phyloP scores from a whole-genome alignment of 2,888 invertebrate species.

The Neocrepidodera transversa region DNA sequence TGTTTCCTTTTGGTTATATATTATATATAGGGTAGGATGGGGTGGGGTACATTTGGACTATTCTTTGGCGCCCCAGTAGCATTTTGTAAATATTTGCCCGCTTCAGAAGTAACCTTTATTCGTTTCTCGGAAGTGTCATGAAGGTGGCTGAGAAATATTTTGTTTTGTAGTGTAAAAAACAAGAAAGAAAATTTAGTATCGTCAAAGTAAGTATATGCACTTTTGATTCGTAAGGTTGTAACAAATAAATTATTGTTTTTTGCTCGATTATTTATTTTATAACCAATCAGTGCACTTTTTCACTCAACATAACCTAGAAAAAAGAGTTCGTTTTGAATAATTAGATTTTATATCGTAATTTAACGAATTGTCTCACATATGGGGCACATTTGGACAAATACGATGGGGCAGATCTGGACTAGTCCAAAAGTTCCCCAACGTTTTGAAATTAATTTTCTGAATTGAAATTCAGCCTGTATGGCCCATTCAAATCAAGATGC shows the following conservation, averaged over 20 bases:
- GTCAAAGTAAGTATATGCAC: not conserved
- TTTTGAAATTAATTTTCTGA: constrained; percentile 9
- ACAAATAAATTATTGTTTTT: too few relatives aligned
- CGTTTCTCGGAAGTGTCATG: not conserved
- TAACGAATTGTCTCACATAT: constrained; percentile 5
- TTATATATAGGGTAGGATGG: not conserved
- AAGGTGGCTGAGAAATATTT: too few relatives aligned
- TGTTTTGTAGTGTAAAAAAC: constrained; percentile 13
- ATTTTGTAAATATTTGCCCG: constrained; percentile 1
- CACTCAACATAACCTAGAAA: too few relatives aligned
- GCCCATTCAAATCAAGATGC: constrained; percentile 50
- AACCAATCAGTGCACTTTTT: too few relatives aligned
- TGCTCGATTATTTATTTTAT: too few relatives aligned
- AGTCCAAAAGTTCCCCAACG: constrained; percentile 18
- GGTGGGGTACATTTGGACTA: constrained; percentile 16
- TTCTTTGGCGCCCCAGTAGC: constrained; percentile 16
- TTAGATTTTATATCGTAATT: not conserved
- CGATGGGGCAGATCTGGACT: constrained; percentile 17
- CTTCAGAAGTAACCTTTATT: too few relatives aligned
- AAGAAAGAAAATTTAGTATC: not conserved
- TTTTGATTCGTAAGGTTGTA: too few relatives aligned
- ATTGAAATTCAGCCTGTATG: constrained; percentile 34
- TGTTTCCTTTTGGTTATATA: too few relatives aligned
- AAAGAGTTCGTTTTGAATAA: too few relatives aligned
- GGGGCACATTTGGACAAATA: constrained; percentile 20